These are phyloP conservation scores for Heterotilapia buettikoferi DNA, from an alignment of 2,113 vertebrate species.

Conservation along the genomic window DNA sequence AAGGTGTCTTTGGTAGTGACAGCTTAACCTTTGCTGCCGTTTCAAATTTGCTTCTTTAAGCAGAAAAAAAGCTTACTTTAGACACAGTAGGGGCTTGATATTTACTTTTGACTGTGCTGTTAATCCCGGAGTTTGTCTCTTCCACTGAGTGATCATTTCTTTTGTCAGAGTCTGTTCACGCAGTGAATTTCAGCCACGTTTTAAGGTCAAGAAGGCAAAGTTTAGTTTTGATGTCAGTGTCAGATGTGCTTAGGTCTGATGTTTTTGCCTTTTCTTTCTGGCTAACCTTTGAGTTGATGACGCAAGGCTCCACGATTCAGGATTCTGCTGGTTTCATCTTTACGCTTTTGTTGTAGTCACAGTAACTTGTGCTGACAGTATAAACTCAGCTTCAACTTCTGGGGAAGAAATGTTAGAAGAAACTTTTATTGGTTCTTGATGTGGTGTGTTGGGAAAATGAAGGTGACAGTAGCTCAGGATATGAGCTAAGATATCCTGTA, in stretches of 20 bases:
- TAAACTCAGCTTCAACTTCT: not conserved
- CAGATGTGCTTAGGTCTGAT: not conserved
- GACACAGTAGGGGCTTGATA: not conserved
- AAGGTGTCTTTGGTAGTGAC: not conserved
- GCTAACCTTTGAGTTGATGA: not conserved
- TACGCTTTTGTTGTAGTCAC: not conserved
- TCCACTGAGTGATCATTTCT: not conserved
- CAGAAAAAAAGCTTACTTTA: not conserved
- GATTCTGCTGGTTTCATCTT: not conserved
- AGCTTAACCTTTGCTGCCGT: not conserved
- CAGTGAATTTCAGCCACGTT: not conserved
- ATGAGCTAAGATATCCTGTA: not conserved
- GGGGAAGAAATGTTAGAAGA: not conserved
- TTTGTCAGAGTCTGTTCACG: not conserved
- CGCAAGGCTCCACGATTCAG: not conserved
- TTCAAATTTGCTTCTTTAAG: not conserved
- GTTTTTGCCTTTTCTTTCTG: not conserved
- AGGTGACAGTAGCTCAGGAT: not conserved
- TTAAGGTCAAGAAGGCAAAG: not conserved
- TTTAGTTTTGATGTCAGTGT: slow-evolving; percentile 1
- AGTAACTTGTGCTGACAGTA: not conserved
- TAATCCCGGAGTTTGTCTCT: not conserved
- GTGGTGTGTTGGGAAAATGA: not conserved
- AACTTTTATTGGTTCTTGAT: not conserved
- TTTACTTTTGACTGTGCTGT: not conserved